These are phyloP conservation scores for Camarhynchus parvulus DNA, from an alignment of 2,113 vertebrate species.

Conservation along the genomic window DNA sequence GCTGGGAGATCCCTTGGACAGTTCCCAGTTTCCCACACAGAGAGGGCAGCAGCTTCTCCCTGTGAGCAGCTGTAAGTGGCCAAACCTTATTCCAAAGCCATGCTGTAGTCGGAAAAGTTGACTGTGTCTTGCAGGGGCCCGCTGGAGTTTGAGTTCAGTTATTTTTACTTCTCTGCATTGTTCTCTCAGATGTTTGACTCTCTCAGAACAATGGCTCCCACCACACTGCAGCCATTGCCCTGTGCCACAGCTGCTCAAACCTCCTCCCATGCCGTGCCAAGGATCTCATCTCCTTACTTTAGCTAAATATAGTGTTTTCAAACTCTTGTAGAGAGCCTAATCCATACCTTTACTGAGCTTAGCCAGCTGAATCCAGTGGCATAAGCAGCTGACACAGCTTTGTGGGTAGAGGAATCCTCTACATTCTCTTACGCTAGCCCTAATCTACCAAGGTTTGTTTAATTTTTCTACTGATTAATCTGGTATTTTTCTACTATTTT, in stretches of 20 bases:
- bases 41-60: not conserved
- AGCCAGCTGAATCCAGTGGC: not conserved
- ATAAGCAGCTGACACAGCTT: constrained; percentile 19
- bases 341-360: constrained; percentile 40
- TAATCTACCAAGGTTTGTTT: constrained; percentile 19
- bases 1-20: not conserved
- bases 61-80: not conserved
- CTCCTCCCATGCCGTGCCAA: not conserved
- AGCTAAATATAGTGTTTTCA: constrained; percentile 51
- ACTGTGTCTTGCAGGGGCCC: not conserved
- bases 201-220: constrained; percentile 32
- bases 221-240: not conserved
- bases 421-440: not conserved
- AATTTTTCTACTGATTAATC: not conserved
- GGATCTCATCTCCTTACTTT: constrained; percentile 21
- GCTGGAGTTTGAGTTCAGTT: constrained; percentile 12
- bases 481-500: constrained; percentile 2
- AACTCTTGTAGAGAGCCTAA: constrained; percentile 1
- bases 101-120: not conserved
- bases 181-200: not conserved
- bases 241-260: not conserved
- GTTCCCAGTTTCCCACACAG: fast-evolving
- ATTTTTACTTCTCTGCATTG: constrained; percentile 33
- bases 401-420: not conserved
- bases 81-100: not conserved